These are phyloP conservation scores for Agonopterix subpropinquella DNA, from an alignment of 2,888 invertebrate genomes.

Conservation along the genomic window DNA sequence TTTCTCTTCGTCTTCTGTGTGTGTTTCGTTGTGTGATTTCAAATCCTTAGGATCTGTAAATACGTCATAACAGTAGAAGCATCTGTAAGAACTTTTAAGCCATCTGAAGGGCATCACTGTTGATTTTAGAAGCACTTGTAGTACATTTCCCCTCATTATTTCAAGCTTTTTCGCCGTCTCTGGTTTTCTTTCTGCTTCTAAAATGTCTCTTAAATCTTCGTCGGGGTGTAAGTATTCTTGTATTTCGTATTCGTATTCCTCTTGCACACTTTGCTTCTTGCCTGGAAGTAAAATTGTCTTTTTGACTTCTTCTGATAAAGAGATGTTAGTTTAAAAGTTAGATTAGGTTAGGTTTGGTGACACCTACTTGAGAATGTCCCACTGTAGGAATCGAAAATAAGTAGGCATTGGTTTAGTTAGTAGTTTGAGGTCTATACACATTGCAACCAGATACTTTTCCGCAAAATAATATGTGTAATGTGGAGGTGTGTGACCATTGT, in stretches of 20 bases:
- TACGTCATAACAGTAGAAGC: constrained; percentile 36
- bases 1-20: constrained; percentile 20
- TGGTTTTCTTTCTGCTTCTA: neutral
- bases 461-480: no score
- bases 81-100: constrained; percentile 29
- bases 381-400: no score
- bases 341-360: no score
- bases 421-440: no score
- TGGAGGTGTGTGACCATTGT: no score
- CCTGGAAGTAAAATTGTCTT: constrained; percentile 3
- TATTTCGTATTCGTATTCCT: no score
- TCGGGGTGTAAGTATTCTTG: no score
- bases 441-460: no score
- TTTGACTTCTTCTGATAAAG: constrained; percentile 1
- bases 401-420: no score
- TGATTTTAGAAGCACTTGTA: constrained; percentile 27
- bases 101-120: constrained; percentile 34
- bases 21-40: constrained; percentile 24
- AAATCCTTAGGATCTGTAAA: constrained; percentile 25
- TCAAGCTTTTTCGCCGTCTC: neutral
- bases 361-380: no score
- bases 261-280: neutral
- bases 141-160: constrained; percentile 29
- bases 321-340: neutral
- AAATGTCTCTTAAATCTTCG: neutral